Base-by-base conservation (phyloP, 2,113 vertebrate species). In the Calidris pugnax region DNA sequence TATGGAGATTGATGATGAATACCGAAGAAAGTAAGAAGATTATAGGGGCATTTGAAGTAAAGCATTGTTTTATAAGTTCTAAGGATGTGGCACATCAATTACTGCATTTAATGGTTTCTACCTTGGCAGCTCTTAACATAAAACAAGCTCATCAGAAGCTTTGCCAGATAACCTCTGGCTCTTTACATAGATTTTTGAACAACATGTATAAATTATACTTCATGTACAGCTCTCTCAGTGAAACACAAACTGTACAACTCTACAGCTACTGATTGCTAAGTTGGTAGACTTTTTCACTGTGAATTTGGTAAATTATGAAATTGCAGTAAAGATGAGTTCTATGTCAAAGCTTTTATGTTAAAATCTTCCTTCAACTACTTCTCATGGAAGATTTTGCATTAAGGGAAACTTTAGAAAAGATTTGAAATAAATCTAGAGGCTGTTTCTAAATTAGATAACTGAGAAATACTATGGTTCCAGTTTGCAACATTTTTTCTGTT, bases 121-220 rank as follows among this genome's bases (percentile, higher is more conserved):
- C 4, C 92, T 47, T 73, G 85, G 51, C 86, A 93, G 71, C 8
- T 90, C 33, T 89, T 79, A 78, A 28, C 20, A 85, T 59, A 75
- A 94, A 95, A 83, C 30, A 87, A 85, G 35, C 9, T 96, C 45
- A 90, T 93, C 76, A 93, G 89, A 93, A 87, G 37, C 41, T 91
- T 90, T 95, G 93, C 78, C 95, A 96, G 89, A 94, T 80, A 87
- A 82, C 84, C 84, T 95, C 81, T 95, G 87, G 60, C 64, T 92
- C 67, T 81, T 88, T 57, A 80, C 32, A 71, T 20, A 78, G 64
- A 53, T 83, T 91, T 96, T 89, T 95, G 14, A 87, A 84, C 47
- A 87, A 62, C 28, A n/a, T 33, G 1, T 85, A 56, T 93, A 59
- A 93, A 87, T 96, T 91, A 41, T 73, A 45, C 21, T 87, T 86